Percentiles rank a stretch among this genome's conserved stretches.
phyloP scores from a whole-genome alignment of 2,888 invertebrate species.

The Sesamia inferens region DNA sequence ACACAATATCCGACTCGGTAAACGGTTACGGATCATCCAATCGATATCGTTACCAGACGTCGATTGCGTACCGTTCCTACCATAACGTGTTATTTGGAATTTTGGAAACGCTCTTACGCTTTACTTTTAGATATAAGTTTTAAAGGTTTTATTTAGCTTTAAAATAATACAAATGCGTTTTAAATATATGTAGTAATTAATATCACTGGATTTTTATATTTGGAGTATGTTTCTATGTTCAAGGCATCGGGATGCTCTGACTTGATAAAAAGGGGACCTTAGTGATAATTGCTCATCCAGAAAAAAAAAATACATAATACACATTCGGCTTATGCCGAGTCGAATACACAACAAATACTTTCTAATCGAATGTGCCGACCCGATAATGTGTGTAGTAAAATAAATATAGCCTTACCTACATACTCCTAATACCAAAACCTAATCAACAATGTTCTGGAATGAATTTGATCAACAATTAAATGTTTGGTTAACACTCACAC shows the following conservation, averaged over 20 bases:
- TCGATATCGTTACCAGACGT: neutral
- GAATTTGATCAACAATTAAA: neutral
- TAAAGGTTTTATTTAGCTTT: neutral
- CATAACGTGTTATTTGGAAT: slow-evolving; percentile 4
- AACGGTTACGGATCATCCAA: neutral
- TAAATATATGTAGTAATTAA: neutral
- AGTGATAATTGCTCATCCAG: neutral
- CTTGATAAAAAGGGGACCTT: neutral
- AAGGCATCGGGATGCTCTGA: neutral
- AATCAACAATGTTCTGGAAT: neutral
- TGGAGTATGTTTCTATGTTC: neutral
- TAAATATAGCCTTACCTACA: neutral
- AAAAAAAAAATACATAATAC: too few relatives aligned
- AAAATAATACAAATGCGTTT: slow-evolving; percentile 7
- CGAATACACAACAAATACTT: neutral
- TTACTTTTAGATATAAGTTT: slow-evolving; percentile 12
- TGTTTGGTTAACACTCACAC: neutral
- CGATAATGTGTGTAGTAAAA: neutral
- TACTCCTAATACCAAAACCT: neutral
- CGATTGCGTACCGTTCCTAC: neutral
- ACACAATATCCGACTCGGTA: slow-evolving; percentile 6
- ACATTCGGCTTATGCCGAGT: neutral
- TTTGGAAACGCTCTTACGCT: slow-evolving; percentile 21
- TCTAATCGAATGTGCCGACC: neutral
- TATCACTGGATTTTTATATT: neutral